Evolutionary conservation across 2,797 vertebrate species (phyloP).

Genomic region (Danio tinwini): DNA sequence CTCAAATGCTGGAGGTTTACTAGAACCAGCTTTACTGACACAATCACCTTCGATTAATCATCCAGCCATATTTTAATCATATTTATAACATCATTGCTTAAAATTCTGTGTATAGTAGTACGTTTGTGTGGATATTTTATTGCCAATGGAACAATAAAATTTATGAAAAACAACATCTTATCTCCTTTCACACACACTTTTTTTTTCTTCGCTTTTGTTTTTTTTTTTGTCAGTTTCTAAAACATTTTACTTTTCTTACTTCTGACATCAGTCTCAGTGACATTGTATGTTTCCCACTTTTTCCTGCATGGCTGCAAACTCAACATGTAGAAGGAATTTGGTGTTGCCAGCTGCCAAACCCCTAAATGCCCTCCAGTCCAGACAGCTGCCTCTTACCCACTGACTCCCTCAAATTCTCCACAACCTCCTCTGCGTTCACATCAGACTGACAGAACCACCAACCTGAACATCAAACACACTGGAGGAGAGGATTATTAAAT

Average conservation of each 20-base stretch:
- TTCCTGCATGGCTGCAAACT: slow-evolving; percentile 15
- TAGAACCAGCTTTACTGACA: no score
- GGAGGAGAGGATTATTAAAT: slow-evolving; percentile 32
- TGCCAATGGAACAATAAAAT: neutral
- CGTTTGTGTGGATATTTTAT: neutral
- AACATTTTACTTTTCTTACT: neutral
- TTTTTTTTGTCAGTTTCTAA: neutral
- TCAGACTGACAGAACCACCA: slow-evolving; percentile 17
- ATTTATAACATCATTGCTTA: no score
- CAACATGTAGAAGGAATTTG: neutral
- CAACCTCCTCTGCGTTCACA: neutral
- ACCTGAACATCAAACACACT: slow-evolving; percentile 22
- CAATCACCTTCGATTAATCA: no score
- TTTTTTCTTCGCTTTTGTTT: neutral
- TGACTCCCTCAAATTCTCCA: neutral
- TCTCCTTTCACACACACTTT: neutral
- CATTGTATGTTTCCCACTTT: slow-evolving; percentile 12
- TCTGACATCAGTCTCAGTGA: neutral
- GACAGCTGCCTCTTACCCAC: slow-evolving; percentile 30
- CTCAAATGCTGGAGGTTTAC: no score
- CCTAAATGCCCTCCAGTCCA: slow-evolving; percentile 26
- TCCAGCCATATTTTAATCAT: no score
- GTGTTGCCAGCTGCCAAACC: slow-evolving; percentile 32
- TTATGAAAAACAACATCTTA: neutral
- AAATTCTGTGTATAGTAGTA: neutral